Base-by-base conservation (phyloP, 2,113 vertebrate species). In the Cavia aperea region DNA sequence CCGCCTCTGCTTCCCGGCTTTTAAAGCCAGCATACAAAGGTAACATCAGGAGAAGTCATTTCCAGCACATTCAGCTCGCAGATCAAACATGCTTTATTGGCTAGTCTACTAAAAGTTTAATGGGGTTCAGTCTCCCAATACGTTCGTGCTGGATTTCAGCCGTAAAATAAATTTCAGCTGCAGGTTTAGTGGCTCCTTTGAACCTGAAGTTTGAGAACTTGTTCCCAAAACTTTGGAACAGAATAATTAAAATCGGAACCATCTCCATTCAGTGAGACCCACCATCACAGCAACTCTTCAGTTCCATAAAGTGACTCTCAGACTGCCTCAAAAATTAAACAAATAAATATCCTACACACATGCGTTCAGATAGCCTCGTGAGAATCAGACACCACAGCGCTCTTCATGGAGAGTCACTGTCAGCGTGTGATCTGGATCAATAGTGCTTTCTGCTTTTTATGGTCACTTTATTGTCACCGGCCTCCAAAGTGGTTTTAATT, bases 91-190 rank as follows among this genome's bases (percentile, higher is more conserved):
- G 51, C 92, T 92, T 88, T 90, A 78, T 63, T 88, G 31, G 39
- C 54, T 66, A 85, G 72, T 72, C 86, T 92, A 92, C 92, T 90
- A 91, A 94, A 95, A 90, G 26, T 93, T 95, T 92, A 81, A 82
- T 81, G 84, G 60, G 31, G 43, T 81, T 91, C 33, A 29, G 19
- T 89, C 90, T 51, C 60, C 96, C 93, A 68, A 8, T 83, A 81
- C 23, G 16, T 89, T 94, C 84, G 65, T 66, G 51, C 58, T 83
- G 51, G 43, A 90, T 88, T 77, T 91, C 62, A 95, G 63, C 49
- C n/a, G 87, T 88, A 88, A 91, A 95, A 62, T 60, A 88, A 58
- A 92, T 90, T 94, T 92, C 51, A 83, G 26, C 79, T 90, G 11
- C 39, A 93, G 93, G 29, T 86, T 78, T 19, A 85, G 65, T 60